Evolutionary conservation across 2,113 vertebrate genomes (phyloP), one percentile per base, ranked within the genome.

Genomic region (Polypterus senegalus): DNA sequence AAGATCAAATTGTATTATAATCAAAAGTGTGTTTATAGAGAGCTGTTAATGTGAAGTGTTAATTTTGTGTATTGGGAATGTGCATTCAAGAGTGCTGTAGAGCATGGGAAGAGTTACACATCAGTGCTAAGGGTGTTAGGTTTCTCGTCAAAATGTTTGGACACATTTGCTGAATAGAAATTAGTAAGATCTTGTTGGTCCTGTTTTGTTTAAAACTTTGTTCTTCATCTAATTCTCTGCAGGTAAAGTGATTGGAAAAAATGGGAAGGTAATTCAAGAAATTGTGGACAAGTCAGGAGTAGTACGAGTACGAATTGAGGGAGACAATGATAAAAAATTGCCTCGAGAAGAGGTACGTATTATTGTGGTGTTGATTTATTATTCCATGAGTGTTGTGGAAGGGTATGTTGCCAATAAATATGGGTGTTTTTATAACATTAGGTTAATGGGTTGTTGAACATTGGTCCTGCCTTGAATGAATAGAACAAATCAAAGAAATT

Each of bases 201-300:
- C 57, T 57, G 2, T 63, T 4, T 65, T 46, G 2, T 53, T 47
- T 66, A 8, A 6, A 2, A 54, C 49, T 54, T 69, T 62, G 66
- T 1, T 3, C 63, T 7, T 3, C 68, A 27, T 27, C 27, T 27
- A 27, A 27, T 67, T 66, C 6, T 43, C 11, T 10, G 0, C 71
- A 94, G 92, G 92, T 70, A 95, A 95, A 80, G 90, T 95, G 59
- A 95, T 95, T n/a, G 92, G 92, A 60, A 95, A 94, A 74, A 94
- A 85, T 0, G 92, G 92, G 57, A 91, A 92, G 83, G 91, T 91
- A 76, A 95, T 95, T 73, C 92, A 95, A 73, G 92, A 95, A 75
- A 94, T 95, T 6, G 91, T 94, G 72, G 91, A 95, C 80, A 95
- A 95, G 70, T 95, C 92, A 0, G 92, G 92, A 3, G 91, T 95